Evolutionary conservation across 2,888 invertebrate species (phyloP).

Genomic region (Augochlorella aurata): DNA sequence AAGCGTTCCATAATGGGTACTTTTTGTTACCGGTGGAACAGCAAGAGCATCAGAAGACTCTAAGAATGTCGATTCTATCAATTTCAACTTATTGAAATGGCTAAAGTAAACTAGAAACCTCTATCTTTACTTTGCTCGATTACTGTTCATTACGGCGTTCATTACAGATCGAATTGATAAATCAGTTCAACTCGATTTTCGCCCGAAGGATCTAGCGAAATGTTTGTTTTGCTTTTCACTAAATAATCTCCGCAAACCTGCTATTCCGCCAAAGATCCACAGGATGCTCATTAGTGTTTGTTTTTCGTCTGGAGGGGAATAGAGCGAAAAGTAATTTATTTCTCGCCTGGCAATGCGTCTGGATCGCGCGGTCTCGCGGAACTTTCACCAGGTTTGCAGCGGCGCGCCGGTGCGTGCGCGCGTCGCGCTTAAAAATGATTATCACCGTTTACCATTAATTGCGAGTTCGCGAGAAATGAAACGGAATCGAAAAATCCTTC

Average conservation of each 20-base stretch:
- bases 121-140: background rate
- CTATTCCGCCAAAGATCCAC: slow-evolving; percentile 4
- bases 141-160: background rate
- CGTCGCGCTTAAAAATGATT: slow-evolving; percentile 9
- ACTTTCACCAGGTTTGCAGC: slow-evolving; percentile 42
- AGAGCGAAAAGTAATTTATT: slow-evolving; percentile 1
- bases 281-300: background rate
- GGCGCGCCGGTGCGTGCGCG: slow-evolving; percentile 8
- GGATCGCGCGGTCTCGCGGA: background rate
- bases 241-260: background rate
- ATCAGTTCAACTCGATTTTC: background rate
- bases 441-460: slow-evolving; percentile 36
- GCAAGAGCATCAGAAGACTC: no score
- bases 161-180: background rate
- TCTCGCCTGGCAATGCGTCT: background rate
- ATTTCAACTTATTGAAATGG: no score
- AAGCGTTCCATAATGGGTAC: no score
- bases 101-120: no score
- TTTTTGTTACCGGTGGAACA: no score
- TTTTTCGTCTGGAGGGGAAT: background rate
- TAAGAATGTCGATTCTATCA: no score
- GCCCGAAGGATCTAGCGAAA: background rate
- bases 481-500: background rate
- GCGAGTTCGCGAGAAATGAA: slow-evolving; percentile 8
- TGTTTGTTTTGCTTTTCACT: background rate